Evolutionary conservation across 2,113 vertebrate genomes (phyloP).

Genomic region (Cottus gobio): DNA sequence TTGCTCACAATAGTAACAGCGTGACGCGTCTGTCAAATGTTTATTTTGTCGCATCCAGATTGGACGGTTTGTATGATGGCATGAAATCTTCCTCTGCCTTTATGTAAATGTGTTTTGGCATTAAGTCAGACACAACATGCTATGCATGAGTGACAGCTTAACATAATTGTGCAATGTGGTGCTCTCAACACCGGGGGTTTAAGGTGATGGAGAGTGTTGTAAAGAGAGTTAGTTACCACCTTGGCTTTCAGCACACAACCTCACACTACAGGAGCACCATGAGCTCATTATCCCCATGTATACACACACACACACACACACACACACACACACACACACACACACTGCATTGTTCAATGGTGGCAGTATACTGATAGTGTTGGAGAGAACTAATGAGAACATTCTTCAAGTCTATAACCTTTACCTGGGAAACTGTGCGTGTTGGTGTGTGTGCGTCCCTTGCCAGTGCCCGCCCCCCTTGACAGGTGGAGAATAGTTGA

Average conservation of each 20-base stretch:
- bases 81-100: not conserved
- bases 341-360: conserved; percentile 6
- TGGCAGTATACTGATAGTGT: conserved; percentile 55
- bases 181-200: conserved; percentile 50
- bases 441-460: conserved; percentile 20
- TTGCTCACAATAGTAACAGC: not conserved
- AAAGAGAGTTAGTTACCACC: conserved; percentile 62
- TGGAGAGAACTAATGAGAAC: conserved; percentile 70
- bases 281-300: conserved; percentile 63
- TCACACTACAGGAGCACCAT: conserved; percentile 35
- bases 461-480: conserved; percentile 11
- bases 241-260: conserved; percentile 51
- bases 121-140: conserved; percentile 25
- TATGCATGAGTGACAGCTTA: conserved; percentile 65
- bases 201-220: conserved; percentile 68
- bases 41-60: not conserved
- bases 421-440: conserved; percentile 49
- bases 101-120: conserved; percentile 21
- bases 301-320: conserved; percentile 18
- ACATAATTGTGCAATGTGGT: conserved; percentile 61
- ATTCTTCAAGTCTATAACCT: conserved; percentile 73
- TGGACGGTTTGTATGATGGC: conserved; percentile 9
- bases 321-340: conserved; percentile 12
- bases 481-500: conserved; percentile 62
- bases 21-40: not conserved